Base-by-base conservation (phyloP, 23 tunicate genomes). In the Halocynthia roretzi region DNA sequence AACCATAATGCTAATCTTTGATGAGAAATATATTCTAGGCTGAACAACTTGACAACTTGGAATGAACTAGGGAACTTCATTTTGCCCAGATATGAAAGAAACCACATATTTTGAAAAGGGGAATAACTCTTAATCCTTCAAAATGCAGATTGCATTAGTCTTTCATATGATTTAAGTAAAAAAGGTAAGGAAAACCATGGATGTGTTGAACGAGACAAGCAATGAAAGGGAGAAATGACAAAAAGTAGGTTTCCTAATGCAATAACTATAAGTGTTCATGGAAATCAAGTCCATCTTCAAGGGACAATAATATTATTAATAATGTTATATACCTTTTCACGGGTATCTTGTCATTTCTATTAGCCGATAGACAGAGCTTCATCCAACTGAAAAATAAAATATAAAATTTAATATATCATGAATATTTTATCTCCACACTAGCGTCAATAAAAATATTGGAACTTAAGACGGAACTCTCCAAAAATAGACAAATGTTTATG, bases 241-340 rank as follows among this genome's bases (percentile, higher is more conserved):
- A 31, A 4, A 31, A 31, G 44, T 31, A 31, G 44, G 44, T 31
- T 31, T 0, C 4, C 1, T 31, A 31, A 31, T 31, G 44, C 44
- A 31, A 31, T 31, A 31, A 31, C 44, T 31, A 31, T 31, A 31
- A 31, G 44, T 31, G 44, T 31, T 31, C 44, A 31, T 31, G 44
- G 44, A 31, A 31, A 31, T 31, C 4, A 31, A 2, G 44, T 31
- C 44, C 44, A 31, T 31, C 44, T 2, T 31, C 44, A 31, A 31
- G 44, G 4, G 44, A 31, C 44, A 31, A 31, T 31, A 31, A 31
- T 31, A 31, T 31, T 31, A 31, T 31, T 31, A 31, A 68, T 22
- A 68, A 19, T 1, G 51, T 20, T 10, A 74, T 52, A 53, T 14
- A 74, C 78, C 78, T 74, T 74, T 74, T 74, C 62, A 74, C 78